phyloP scores from a whole-genome alignment of 1,140 invertebrate species.

The Cydia amplana region DNA sequence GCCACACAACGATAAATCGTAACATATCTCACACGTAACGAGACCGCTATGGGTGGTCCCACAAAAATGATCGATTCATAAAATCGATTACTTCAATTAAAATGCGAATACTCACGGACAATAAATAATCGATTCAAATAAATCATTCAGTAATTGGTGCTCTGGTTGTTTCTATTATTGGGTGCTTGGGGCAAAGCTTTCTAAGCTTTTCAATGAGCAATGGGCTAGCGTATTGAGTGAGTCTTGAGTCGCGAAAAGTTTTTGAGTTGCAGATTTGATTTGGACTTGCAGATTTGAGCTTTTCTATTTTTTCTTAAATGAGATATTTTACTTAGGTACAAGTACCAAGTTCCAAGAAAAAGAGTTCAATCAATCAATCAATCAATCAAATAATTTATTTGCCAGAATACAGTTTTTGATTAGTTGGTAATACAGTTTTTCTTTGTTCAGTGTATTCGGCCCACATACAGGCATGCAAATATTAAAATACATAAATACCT shows the following conservation, averaged over 20 bases:
- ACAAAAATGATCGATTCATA: slow-evolving; percentile 33
- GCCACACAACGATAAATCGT: slow-evolving; percentile 23
- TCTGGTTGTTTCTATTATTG: slow-evolving; percentile 31
- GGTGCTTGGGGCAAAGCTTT: neutral
- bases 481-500: too few relatives aligned
- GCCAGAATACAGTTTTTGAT: too few relatives aligned
- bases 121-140: slow-evolving; percentile 27
- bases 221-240: neutral
- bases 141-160: slow-evolving; percentile 30
- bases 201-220: neutral
- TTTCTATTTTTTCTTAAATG: too few relatives aligned
- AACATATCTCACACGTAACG: slow-evolving; percentile 31
- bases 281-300: neutral
- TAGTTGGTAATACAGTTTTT: too few relatives aligned
- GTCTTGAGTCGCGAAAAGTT: neutral
- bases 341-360: too few relatives aligned
- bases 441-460: too few relatives aligned
- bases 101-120: slow-evolving; percentile 29
- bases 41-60: slow-evolving; percentile 27
- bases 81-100: slow-evolving; percentile 32
- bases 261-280: neutral
- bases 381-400: too few relatives aligned
- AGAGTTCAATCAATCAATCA: too few relatives aligned
- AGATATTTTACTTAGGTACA: too few relatives aligned
- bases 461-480: too few relatives aligned